Evolutionary conservation across 2,888 invertebrate species (phyloP), one percentile per base, ranked within the genome.

Genomic region (Drosophila tanythrix): DNA sequence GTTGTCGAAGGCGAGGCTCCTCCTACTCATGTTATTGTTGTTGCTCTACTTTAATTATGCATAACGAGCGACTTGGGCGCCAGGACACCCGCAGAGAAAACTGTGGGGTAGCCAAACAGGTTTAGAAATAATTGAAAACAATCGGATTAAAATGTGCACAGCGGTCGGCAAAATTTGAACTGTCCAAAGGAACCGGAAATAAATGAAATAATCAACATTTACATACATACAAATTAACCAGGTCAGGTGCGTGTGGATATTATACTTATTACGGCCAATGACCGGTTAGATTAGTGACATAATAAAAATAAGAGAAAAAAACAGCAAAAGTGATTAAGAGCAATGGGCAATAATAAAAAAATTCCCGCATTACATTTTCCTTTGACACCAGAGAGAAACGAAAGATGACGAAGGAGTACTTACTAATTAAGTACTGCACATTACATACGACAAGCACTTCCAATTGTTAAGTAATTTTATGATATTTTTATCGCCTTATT

Each of bases 91-190:
- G 38, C 61, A 43, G 72, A 70, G 76, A 56, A 38, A 61, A 66
- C 66, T 70, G 70, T 61, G 40, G 59, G 71, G 40, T 18, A 52
- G 58, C 56, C 46, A 51, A 76, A 76, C 69, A 56, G 80, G 72
- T 81, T 81, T 75, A 62, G 64, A 70, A 82, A 88, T 82, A 84
- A 84, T 84, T 88, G 83, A 88, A 84, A 88, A 76, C 88, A 74
- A 82, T 88, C 76, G 76, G 70, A 67, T 83, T 88, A 74, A 88
- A 84, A 82, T 84, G 78, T 76, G 78, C 81, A 79, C 69, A 82
- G 74, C 60, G 72, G 70, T 63, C 38, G 68, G 51, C 61, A 70
- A 51, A 70, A 67, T 52, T 63, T 79, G 62, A 72, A 60, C 68
- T 25, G 53, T 40, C 25, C 65, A 65, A 75, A 62, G 53, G 63